Evolutionary conservation across 1,140 invertebrate species (phyloP), one percentile per base, ranked within the genome.

Genomic region (Lethocerus indicus): DNA sequence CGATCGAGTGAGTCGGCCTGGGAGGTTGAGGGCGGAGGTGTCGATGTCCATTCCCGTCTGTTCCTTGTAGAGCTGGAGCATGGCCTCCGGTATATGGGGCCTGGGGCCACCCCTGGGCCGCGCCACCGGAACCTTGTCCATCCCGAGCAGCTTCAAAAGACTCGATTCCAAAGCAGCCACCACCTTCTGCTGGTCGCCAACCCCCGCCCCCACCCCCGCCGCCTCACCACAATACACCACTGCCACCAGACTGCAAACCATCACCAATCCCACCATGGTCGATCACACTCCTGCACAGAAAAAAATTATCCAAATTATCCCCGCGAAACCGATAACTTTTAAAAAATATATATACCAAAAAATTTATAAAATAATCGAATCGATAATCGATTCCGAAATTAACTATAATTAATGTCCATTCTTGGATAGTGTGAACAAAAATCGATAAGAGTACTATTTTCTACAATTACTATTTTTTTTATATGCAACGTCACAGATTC

Each of bases 1-100:
- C 47, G 74, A 74, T 50, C 73, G 69, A 12, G 73, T 71, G 54
- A 78, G 68, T 50, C 78, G 65, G 45, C 80, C 81, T 53, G 76
- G 75, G 56, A 76, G 76, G 47, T 79, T 78, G 44, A 84, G 70
- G 54, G 73, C 68, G 24, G 74, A 66, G 48, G 72, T 75, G 54
- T 74, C 75, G 28, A 69, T 59, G 52, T 66, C 62, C 49, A 67
- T 60, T 48, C 71, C 69, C 58, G 72, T 76, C 56, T 81, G 75
- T 57, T 71, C 70, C 51, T 71, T 69, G 64, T 88, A 88, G 51
- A 91, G 70, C 58, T 83, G 70, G 61, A 78, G 73, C 72, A 91
- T 76, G 45, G 80, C 81, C 56, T 79, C 74, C 28, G 87, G 87
- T 59, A 91, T 75, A 28, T 70, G 62, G 47, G 71, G 63, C 57